Evolutionary conservation across 1,140 invertebrate species (phyloP).

Genomic region (Trichonephila inaurata): DNA sequence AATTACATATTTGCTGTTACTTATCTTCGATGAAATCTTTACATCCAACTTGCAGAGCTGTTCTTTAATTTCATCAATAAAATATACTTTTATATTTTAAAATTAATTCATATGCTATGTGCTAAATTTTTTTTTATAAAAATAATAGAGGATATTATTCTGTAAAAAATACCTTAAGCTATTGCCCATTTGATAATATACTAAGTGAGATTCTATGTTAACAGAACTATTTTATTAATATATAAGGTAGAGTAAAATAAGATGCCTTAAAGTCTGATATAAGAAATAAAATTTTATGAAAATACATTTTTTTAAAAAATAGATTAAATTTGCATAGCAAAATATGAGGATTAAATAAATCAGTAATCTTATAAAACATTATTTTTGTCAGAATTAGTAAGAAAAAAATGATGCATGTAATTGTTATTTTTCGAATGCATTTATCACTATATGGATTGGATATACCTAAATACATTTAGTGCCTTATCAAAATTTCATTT

Average conservation of each 20-base stretch:
- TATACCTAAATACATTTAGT: background rate
- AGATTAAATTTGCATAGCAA: too few relatives aligned
- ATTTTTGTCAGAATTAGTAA: background rate
- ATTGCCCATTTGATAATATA: too few relatives aligned
- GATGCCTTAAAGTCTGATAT: too few relatives aligned
- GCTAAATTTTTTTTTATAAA: too few relatives aligned
- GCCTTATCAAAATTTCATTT: background rate
- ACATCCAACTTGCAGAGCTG: background rate
- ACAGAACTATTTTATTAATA: too few relatives aligned
- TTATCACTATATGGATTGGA: background rate
- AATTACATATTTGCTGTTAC: background rate
- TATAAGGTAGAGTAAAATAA: too few relatives aligned
- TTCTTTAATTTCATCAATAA: background rate
- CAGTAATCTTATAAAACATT: background rate
- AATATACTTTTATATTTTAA: background rate
- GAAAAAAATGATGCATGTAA: background rate
- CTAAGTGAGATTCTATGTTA: too few relatives aligned
- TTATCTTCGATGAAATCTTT: background rate
- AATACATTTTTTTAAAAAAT: too few relatives aligned
- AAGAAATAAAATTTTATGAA: too few relatives aligned
- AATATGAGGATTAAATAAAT: background rate
- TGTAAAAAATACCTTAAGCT: too few relatives aligned
- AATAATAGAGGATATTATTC: too few relatives aligned
- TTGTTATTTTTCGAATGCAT: background rate
- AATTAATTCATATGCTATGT: background rate